Conservation (phyloP, 2,797 vertebrate genomes). For the Pogonophryne albipinna region DNA sequence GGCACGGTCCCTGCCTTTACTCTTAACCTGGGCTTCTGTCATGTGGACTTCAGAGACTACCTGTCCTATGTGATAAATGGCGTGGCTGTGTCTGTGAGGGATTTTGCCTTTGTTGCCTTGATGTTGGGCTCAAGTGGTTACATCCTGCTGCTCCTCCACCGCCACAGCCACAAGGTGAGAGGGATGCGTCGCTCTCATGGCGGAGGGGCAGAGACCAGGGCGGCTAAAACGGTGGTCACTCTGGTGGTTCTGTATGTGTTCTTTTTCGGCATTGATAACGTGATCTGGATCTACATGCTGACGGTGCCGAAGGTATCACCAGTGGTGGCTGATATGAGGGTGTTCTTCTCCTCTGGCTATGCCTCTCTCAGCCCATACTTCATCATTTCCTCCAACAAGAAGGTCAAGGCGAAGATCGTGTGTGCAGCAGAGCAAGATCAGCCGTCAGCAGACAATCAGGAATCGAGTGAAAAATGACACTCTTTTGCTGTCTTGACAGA, state of each 20-base stretch:
- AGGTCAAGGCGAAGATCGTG: conserved; percentile 83
- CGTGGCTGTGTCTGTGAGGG: conserved; percentile 78
- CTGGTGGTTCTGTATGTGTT: conserved; percentile 85
- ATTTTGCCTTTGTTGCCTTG: conserved; percentile 85
- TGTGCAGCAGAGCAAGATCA: conserved; percentile 76
- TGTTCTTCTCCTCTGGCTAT: conserved; percentile 88
- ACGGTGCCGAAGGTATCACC: conserved; percentile 84
- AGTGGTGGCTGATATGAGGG: conserved; percentile 85
- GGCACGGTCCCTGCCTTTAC: conserved; percentile 84
- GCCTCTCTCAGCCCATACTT: conserved; percentile 85
- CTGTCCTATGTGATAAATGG: conserved; percentile 86
- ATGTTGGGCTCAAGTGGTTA: conserved; percentile 86
- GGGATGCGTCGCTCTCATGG: conserved; percentile 74
- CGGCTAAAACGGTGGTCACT: conserved; percentile 84
- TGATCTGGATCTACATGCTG: conserved; percentile 90
- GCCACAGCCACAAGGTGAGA: conserved; percentile 77
- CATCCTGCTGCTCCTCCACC: conserved; percentile 85
- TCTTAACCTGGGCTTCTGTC: conserved; percentile 86
- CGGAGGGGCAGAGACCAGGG: conserved; percentile 77
- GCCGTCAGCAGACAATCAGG: conserved; percentile 54
- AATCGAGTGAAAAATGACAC: conserved; percentile 73
- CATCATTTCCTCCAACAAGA: conserved; percentile 88
- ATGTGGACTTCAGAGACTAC: conserved; percentile 83
- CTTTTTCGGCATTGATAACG: conserved; percentile 88
- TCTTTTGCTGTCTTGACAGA: conserved; percentile 32